Conservation (phyloP, 2,797 vertebrate species). For the Mallotus villosus region DNA sequence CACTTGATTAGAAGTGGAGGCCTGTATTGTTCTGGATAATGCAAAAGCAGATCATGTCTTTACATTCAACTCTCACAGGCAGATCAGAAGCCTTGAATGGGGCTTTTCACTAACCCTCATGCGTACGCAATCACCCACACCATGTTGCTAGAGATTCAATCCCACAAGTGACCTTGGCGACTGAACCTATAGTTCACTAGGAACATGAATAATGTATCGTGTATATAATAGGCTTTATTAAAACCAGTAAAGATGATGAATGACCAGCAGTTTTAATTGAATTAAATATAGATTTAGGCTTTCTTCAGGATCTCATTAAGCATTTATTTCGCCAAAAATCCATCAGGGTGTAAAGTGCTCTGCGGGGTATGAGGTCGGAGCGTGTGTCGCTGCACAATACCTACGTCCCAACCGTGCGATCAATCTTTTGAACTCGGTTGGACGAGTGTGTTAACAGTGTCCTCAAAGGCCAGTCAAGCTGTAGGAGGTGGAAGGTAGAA, state of each 20-base stretch:
- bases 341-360: slow-evolving; percentile 51
- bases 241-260: slow-evolving; percentile 64
- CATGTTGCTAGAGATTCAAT: slow-evolving; percentile 31
- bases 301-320: slow-evolving; percentile 55
- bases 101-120: background rate
- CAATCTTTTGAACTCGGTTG: slow-evolving; percentile 31
- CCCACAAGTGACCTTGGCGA: slow-evolving; percentile 48
- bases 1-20: slow-evolving; percentile 25
- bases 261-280: slow-evolving; percentile 58
- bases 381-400: slow-evolving; percentile 31
- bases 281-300: slow-evolving; percentile 71
- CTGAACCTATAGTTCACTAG: slow-evolving; percentile 46
- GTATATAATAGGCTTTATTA: slow-evolving; percentile 64
- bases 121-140: background rate
- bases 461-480: slow-evolving; percentile 11
- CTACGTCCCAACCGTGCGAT: slow-evolving; percentile 31
- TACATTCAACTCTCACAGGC: slow-evolving; percentile 27
- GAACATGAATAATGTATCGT: slow-evolving; percentile 60
- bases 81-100: slow-evolving; percentile 33
- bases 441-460: slow-evolving; percentile 24
- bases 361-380: slow-evolving; percentile 34
- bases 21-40: slow-evolving; percentile 14
- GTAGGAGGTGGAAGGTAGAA: too few relatives aligned
- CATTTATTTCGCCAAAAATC: slow-evolving; percentile 55
- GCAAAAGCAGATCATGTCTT: slow-evolving; percentile 16